Evolutionary conservation across 2,113 vertebrate genomes (phyloP).

Genomic region (Syngnathus scovelli): DNA sequence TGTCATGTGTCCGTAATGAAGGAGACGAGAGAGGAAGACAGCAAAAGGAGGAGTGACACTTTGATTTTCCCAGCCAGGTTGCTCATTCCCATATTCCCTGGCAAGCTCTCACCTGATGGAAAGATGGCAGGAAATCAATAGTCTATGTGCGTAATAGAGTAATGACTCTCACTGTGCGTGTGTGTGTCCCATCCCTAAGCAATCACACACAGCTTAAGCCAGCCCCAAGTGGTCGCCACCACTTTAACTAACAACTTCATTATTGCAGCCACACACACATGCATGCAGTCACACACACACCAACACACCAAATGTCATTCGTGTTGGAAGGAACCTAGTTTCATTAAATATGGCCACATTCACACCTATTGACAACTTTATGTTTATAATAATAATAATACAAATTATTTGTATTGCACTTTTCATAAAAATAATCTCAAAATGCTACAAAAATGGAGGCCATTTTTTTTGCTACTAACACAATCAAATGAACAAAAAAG

Average conservation of each 20-base stretch:
- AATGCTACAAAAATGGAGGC: no score
- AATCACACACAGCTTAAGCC: slow-evolving; percentile 74
- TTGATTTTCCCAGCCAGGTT: slow-evolving; percentile 71
- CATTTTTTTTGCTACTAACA: no score
- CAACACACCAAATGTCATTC: slow-evolving; percentile 11
- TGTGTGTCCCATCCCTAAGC: slow-evolving; percentile 65
- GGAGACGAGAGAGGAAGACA: slow-evolving; percentile 62
- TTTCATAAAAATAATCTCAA: no score
- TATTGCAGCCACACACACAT: slow-evolving; percentile 56
- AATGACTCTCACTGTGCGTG: slow-evolving; percentile 69
- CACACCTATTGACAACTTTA: no score
- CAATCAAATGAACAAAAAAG: no score
- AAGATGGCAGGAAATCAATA: slow-evolving; percentile 86
- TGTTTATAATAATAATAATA: no score
- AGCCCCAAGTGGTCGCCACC: slow-evolving; percentile 64
- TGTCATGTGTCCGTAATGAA: slow-evolving; percentile 64
- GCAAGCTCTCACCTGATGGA: slow-evolving; percentile 75
- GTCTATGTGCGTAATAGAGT: slow-evolving; percentile 75
- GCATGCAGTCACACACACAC: slow-evolving; percentile 27
- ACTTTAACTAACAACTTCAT: slow-evolving; percentile 77
- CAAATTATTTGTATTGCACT: no score
- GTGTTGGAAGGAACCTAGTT: not conserved
- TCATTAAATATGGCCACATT: not conserved
- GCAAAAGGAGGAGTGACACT: slow-evolving; percentile 65
- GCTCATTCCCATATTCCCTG: slow-evolving; percentile 73